Evolutionary conservation across 2,888 invertebrate genomes (phyloP), one percentile per base, ranked within the genome.

Genomic region (Noctua janthe): DNA sequence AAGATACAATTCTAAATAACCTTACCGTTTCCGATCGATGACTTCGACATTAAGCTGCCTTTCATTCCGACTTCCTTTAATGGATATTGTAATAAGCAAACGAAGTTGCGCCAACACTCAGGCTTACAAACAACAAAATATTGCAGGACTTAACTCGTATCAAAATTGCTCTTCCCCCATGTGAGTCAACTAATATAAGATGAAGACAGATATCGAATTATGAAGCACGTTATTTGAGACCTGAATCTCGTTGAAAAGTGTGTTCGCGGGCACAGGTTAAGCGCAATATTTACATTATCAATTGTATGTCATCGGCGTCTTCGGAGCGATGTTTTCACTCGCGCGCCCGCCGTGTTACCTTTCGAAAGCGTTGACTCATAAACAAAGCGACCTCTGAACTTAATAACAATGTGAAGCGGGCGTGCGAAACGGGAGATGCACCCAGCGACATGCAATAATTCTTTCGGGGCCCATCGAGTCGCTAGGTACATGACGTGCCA

Each of bases 361-460:
- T 96, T 96, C 95, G 94, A 96, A 96, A 96, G 95, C 94, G 94
- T 95, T 93, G 95, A 94, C 94, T 96, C 96, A 95, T 97, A 97
- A 97, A 97, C 96, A 95, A 95, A 94, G 92, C 94, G 95, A 97
- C 95, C 96, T 97, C 92, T 96, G 97, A 97, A 95, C 97, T 96
- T 95, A 95, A 96, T 95, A 96, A 96, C 96, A 97, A 96, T 96
- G 95, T 95, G 95, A 95, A 93, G 94, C 95, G 94, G 94, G 95
- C 96, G 97, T 96, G 96, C 96, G 96, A 96, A 96, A 96, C 95
- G 93, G 95, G 94, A 96, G 96, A 97, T 96, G 95, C 94, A 94
- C 94, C 94, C 92, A 92, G 92, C 92, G 95, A 94, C 94, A 94
- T 94, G 95, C 94, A 94, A 96, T 96, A 96, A 94, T 94, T 96